phyloP scores from a whole-genome alignment of 2,113 vertebrate genomes.

The Podilymbus podiceps region DNA sequence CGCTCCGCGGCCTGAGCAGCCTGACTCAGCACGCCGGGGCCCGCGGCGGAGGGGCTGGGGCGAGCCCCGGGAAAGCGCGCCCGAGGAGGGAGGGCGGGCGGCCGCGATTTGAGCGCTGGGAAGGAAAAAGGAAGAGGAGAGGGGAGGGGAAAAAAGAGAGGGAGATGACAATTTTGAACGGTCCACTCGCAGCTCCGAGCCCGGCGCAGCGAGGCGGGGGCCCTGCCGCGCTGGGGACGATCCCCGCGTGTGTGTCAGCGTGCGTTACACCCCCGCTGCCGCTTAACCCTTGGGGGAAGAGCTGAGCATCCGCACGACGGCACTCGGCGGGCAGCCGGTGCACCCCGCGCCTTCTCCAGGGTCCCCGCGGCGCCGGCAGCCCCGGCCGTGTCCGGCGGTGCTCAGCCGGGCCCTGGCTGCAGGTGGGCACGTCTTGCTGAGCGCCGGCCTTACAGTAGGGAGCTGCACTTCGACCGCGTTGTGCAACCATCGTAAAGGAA shows the following conservation, averaged over 20 bases:
- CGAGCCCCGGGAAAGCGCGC: background rate
- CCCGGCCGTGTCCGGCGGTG: background rate
- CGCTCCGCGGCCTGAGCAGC: background rate
- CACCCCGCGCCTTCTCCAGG: background rate
- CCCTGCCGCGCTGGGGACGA: background rate
- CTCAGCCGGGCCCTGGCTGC: background rate
- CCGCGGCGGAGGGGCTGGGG: background rate
- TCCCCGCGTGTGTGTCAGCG: constrained; percentile 26
- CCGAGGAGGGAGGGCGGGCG: background rate
- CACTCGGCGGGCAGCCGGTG: background rate
- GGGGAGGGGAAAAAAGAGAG: background rate
- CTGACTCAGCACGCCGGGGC: background rate
- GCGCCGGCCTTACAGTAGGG: background rate
- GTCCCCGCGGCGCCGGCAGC: background rate
- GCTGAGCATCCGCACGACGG: background rate
- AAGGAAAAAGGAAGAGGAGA: background rate
- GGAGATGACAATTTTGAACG: constrained; percentile 9
- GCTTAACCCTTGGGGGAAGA: constrained; percentile 40
- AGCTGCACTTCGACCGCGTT: constrained; percentile 34
- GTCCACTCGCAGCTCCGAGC: constrained; percentile 19
- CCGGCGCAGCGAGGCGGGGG: background rate
- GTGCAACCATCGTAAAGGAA: constrained; percentile 33
- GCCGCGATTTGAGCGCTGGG: background rate
- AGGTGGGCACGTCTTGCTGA: background rate
- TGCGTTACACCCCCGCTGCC: constrained; percentile 29